A percentile compares a stretch with the other conserved stretches of the same genome.
Conservation (phyloP, 2,888 invertebrate species). For the Hofmannophila pseudospretella region DNA sequence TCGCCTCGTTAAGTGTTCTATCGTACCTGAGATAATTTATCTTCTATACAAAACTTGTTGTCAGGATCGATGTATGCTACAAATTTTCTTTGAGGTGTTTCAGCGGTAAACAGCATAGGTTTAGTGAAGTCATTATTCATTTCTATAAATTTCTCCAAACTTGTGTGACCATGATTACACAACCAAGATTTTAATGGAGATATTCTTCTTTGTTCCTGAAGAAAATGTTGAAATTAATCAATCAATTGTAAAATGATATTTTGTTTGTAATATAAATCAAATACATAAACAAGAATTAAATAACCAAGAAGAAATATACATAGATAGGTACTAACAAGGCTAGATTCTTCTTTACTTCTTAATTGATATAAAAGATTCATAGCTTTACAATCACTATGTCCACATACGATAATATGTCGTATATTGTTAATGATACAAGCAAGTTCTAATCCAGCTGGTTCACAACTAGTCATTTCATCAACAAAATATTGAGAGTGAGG, state of each 20-base stretch:
- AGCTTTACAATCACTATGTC: slow-evolving; percentile 99
- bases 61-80: slow-evolving; percentile 97
- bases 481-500: slow-evolving; percentile 93
- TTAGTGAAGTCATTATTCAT: slow-evolving; percentile 80
- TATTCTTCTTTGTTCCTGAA: slow-evolving; percentile 85
- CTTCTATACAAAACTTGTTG: slow-evolving; percentile 90
- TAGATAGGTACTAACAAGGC: slow-evolving; percentile 49
- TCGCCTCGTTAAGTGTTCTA: too few species aligned
- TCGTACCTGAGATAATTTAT: slow-evolving; percentile 94
- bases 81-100: slow-evolving; percentile 91
- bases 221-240: slow-evolving; percentile 14
- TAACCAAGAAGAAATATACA: too few species aligned
- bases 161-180: slow-evolving; percentile 89
- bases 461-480: slow-evolving; percentile 93
- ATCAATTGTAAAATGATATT: too few species aligned
- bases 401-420: slow-evolving; percentile 95
- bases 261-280: too few species aligned
- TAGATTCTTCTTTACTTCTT: slow-evolving; percentile 86
- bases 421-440: slow-evolving; percentile 95
- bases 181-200: slow-evolving; percentile 96
- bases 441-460: slow-evolving; percentile 96
- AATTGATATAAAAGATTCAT: slow-evolving; percentile 94
- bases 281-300: too few species aligned
- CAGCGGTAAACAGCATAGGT: slow-evolving; percentile 90
- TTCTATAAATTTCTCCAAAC: slow-evolving; percentile 89